Evolutionary conservation across 2,113 vertebrate genomes (phyloP).

Genomic region (Crotalus horridus): DNA sequence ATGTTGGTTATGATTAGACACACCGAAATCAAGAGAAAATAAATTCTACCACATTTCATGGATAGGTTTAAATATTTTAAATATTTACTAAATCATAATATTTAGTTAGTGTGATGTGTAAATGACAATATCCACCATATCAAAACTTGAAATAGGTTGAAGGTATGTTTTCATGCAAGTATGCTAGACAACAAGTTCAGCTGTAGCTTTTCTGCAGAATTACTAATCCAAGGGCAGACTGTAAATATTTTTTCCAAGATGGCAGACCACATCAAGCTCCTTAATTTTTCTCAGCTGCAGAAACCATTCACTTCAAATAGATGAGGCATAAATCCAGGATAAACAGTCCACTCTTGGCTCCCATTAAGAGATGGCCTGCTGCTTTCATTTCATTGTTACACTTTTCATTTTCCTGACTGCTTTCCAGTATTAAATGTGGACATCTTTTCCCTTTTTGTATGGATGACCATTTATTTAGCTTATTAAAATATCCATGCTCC

Average conservation of each 20-base stretch:
- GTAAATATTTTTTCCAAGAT: neutral
- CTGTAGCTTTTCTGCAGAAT: neutral
- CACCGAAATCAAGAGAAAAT: neutral
- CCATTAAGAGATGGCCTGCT: neutral
- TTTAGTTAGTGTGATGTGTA: neutral
- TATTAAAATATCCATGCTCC: neutral
- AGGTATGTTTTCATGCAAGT: neutral
- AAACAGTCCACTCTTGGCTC: neutral
- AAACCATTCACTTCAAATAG: neutral
- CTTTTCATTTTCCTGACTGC: slow-evolving; percentile 22
- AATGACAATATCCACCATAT: neutral
- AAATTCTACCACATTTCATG: neutral
- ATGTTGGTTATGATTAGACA: neutral
- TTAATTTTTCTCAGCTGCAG: neutral
- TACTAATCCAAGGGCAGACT: neutral
- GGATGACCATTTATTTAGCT: neutral
- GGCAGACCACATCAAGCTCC: neutral
- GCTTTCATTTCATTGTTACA: neutral
- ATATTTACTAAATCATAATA: neutral
- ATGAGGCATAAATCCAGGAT: neutral
- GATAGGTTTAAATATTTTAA: neutral
- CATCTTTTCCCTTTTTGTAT: neutral
- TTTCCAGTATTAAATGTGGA: neutral
- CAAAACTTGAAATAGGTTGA: neutral
- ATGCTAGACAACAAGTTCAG: neutral